Conservation (phyloP, 2,113 vertebrate species). For the Nicator chloris region DNA sequence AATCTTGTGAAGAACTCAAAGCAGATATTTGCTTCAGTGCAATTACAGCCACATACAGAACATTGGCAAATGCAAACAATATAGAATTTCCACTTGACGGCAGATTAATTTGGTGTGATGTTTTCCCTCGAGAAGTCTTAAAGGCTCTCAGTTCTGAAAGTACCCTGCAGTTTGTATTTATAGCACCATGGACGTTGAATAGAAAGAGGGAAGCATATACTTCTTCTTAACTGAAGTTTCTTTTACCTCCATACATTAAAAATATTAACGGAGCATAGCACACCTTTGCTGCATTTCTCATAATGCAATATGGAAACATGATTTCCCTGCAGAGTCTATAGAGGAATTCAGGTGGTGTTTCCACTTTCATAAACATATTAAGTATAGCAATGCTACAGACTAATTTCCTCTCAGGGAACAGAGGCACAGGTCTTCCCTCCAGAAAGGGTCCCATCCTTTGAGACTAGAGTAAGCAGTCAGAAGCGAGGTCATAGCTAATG, state of each 20-base stretch:
- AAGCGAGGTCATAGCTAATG: constrained; percentile 1
- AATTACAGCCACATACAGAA: constrained; percentile 61
- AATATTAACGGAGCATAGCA: constrained; percentile 33
- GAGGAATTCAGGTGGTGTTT: constrained; percentile 6
- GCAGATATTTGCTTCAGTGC: constrained; percentile 55
- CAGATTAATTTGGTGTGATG: constrained; percentile 71
- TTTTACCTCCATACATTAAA: constrained; percentile 12
- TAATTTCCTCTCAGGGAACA: constrained; percentile 12
- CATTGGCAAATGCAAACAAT: constrained; percentile 66
- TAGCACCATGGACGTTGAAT: constrained; percentile 31
- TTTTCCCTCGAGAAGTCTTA: constrained; percentile 60
- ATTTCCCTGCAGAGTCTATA: constrained; percentile 24
- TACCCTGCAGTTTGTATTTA: constrained; percentile 55
- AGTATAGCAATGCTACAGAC: neutral
- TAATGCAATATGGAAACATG: constrained; percentile 20
- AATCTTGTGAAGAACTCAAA: constrained; percentile 54
- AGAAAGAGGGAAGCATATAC: neutral
- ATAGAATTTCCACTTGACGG: constrained; percentile 66
- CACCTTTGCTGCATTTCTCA: constrained; percentile 8
- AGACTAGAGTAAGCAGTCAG: neutral
- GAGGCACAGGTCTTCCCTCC: neutral
- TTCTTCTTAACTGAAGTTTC: neutral
- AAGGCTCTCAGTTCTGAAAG: constrained; percentile 46
- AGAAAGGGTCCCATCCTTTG: neutral
- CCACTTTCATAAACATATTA: neutral